These are phyloP conservation scores for Oreochromis mossambicus DNA, from an alignment of 2,797 vertebrate species.

Conservation along the genomic window DNA sequence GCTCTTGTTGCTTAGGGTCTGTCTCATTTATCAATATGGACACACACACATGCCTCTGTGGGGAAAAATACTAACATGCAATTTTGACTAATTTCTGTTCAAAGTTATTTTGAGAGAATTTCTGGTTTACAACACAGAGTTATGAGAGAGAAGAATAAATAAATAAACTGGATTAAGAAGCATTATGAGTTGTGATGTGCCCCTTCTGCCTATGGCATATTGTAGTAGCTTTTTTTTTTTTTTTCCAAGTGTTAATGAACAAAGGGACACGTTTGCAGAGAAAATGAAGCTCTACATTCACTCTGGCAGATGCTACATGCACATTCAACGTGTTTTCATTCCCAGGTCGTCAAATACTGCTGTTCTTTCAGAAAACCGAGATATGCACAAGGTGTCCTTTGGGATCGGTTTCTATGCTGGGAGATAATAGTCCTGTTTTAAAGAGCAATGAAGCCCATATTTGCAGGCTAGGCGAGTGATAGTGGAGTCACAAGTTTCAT, in stretches of 20 bases:
- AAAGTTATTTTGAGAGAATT: neutral
- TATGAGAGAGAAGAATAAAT: neutral
- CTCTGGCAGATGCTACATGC: neutral
- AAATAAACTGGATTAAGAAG: neutral
- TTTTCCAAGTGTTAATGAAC: neutral
- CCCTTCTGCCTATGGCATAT: neutral
- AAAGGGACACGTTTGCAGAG: neutral
- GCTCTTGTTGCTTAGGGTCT: slow-evolving; percentile 47
- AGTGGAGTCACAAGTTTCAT: neutral
- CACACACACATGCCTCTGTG: neutral
- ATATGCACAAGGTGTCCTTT: neutral
- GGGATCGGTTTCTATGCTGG: neutral
- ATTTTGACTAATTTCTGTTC: slow-evolving; percentile 5
- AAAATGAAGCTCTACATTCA: neutral
- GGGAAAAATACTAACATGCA: neutral
- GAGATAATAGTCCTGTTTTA: neutral
- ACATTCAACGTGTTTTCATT: neutral
- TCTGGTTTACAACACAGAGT: neutral
- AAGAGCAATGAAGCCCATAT: neutral
- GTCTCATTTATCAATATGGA: slow-evolving; percentile 20
- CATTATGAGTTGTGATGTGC: neutral
- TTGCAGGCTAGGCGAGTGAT: neutral
- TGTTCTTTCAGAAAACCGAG: neutral
- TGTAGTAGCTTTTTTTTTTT: neutral
- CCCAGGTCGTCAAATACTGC: neutral